Base-by-base conservation (phyloP, 2,797 vertebrate species). In the Monodelphis domestica region DNA sequence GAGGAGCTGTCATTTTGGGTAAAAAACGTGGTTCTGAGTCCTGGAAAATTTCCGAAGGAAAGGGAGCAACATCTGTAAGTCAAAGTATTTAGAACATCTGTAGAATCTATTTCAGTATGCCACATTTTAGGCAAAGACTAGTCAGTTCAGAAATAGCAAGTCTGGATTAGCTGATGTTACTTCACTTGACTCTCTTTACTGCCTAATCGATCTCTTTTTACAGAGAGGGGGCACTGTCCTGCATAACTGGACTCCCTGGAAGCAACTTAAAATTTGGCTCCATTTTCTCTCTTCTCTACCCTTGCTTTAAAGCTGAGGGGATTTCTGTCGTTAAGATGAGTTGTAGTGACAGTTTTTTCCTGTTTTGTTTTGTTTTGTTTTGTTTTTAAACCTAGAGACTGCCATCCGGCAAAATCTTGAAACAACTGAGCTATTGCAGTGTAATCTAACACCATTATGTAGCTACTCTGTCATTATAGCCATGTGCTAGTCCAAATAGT, bases 391-490 rank as follows among this genome's bases (percentile, higher is more conserved):
- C 38, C 38, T 45, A 78, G 7, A 3, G 38, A 45, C 38, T 84
- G 33, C 70, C 9, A 50, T n/a, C 24, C 50, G 9, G 70, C 84
- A 26, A 78, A 84, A 84, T 88, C 38, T 2, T 0, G 15, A 93
- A 70, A 17, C 26, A 54, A 0, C 33, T 14, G 10, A 56, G 89
- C n/a, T 55, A 15, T 21, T 1, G 4, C 38, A 5, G 52, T 5
- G 7, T 24, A 30, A 28, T n/a, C 30, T 4, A 26, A 5, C 0
- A 2, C n/a, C 12, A 4, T 28, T 17, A 5, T 26, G 12, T 15
- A 51, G 29, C 45, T 17, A 0, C 21, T 54, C 3, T 2, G 57
- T 53, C 30, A 0, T 26, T 33, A 15, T 45, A 38, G 28, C 38
- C 15, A 2, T 53, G 28, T 3, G 12, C 70, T 1, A 11, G 45